These are phyloP conservation scores for Trachelus iudaicus DNA, from an alignment of 2,888 invertebrate genomes.

Conservation along the genomic window DNA sequence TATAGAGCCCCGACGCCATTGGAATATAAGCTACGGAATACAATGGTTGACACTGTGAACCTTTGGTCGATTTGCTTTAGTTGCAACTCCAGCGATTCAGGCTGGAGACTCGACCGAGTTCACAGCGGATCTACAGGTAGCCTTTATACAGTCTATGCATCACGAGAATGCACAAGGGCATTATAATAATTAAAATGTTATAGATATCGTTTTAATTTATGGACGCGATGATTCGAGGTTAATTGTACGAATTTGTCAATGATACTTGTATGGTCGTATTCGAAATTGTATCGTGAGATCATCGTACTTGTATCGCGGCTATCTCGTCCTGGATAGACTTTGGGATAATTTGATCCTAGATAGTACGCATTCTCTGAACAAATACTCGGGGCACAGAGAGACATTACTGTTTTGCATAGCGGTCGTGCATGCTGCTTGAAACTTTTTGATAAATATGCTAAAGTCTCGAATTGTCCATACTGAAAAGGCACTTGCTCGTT, in stretches of 20 bases:
- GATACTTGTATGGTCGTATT: neutral
- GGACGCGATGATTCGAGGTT: neutral
- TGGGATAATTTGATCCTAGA: neutral
- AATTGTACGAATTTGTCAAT: neutral
- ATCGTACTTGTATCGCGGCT: neutral
- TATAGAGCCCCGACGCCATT: neutral
- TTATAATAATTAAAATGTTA: neutral
- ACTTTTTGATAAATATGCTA: conserved; percentile 37
- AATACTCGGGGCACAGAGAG: neutral
- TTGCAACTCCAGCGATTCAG: neutral
- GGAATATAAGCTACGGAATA: conserved; percentile 26
- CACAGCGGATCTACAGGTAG: neutral
- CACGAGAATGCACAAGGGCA: neutral
- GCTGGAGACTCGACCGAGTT: neutral
- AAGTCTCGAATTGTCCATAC: conserved; percentile 23
- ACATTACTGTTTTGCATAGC: neutral
- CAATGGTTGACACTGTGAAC: conserved; percentile 42
- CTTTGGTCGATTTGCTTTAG: conserved; percentile 6
- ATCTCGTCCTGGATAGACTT: neutral
- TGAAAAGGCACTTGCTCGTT: neutral
- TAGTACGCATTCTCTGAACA: neutral
- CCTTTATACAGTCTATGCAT: neutral
- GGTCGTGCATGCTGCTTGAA: conserved; percentile 21
- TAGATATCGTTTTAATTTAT: neutral
- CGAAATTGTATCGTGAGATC: neutral